phyloP scores from a whole-genome alignment of 2,888 invertebrate species.

The Phragmatobia fuliginosa region DNA sequence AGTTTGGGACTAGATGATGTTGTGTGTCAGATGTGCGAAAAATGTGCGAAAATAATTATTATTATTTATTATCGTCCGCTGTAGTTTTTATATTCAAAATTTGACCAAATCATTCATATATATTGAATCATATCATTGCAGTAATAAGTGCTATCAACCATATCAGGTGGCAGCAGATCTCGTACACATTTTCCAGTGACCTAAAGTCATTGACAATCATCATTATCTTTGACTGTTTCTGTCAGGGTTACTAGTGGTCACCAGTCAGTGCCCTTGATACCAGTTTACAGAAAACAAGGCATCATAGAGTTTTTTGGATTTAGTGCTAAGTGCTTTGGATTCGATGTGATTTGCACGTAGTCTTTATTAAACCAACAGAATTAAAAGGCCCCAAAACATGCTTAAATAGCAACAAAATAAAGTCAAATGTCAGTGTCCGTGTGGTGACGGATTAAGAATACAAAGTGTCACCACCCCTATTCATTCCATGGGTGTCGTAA shows the following conservation, averaged over 20 bases:
- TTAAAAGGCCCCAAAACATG: too few species aligned
- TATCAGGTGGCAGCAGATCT: slow-evolving; percentile 1
- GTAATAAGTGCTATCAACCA: background rate
- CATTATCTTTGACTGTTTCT: background rate
- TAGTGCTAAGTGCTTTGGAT: background rate
- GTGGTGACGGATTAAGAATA: too few species aligned
- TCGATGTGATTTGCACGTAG: too few species aligned
- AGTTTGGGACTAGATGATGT: too few species aligned
- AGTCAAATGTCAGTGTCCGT: too few species aligned
- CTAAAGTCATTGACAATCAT: background rate
- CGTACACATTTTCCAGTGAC: background rate
- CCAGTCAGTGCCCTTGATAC: background rate
- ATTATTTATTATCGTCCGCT: too few species aligned
- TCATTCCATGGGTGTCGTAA: too few species aligned
- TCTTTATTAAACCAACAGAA: too few species aligned
- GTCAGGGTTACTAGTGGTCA: background rate
- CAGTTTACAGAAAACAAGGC: background rate
- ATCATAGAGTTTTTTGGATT: background rate
- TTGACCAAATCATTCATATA: background rate
- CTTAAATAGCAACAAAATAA: too few species aligned
- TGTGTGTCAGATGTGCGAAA: too few species aligned
- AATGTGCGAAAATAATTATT: too few species aligned
- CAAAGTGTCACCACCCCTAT: too few species aligned
- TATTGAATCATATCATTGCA: background rate
- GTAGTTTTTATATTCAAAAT: background rate